Evolutionary conservation across 2,113 vertebrate species (phyloP), one percentile per base, ranked within the genome.

Genomic region (Zosterops borbonicus): DNA sequence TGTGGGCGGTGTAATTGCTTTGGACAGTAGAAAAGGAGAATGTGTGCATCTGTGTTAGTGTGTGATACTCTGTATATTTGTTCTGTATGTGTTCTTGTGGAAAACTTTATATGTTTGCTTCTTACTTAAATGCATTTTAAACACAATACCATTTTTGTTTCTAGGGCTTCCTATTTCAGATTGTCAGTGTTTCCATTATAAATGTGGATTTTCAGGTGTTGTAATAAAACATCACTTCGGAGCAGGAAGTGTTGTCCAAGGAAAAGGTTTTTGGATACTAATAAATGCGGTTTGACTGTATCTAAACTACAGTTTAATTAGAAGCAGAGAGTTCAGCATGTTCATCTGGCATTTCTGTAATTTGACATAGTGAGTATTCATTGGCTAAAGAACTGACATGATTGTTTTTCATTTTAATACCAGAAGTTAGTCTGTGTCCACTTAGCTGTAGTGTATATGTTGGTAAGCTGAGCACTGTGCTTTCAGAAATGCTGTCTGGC

Each of bases 1-100:
- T 97, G 95, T 98, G 97, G 95, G 97, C 75, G 92, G 89, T 97
- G 82, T 96, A 95, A 96, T 91, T 96, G 82, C 91, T 96, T 83
- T 94, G 95, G 87, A 85, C 74, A 82, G 90, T 96, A 92, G 81
- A 89, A 95, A 79, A 70, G 71, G 62, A 93, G 91, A 73, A 94
- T 79, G 81, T 87, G 74, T 94, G 53, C 37, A 65, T 96, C 73
- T 95, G 64, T 96, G 83, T 94, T 62, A 92, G 35, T 85, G 70
- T 89, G 58, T 90, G 74, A 62, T 83, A 87, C 28, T 82, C 73
- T 62, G 17, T 84, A 14, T 85, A 59, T 58, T 62, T 94, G 49
- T 63, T 64, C 44, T 76, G 13, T 68, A 27, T 50, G 14, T 33
- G 37, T 55, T 89, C 85, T 92, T 83, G 39, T 71, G 71, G 81